Conservation (phyloP, 2,797 vertebrate species). For the Gymnopithys bicolor region DNA sequence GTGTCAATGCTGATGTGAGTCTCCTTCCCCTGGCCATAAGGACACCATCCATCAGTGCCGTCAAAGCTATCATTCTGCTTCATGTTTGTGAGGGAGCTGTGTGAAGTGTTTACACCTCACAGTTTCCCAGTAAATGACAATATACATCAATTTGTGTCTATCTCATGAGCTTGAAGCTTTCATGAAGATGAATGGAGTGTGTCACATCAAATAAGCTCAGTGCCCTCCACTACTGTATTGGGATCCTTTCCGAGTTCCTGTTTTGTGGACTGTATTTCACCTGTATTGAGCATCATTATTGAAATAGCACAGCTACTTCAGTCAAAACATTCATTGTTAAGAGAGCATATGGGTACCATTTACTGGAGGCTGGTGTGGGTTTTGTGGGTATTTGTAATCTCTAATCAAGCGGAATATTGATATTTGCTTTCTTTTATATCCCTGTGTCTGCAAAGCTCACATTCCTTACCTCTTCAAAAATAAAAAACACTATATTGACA, state of each 20-base stretch:
- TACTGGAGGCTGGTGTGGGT: not conserved
- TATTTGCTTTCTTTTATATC: not conserved
- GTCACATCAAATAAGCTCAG: slow-evolving; percentile 51
- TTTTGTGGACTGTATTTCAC: not conserved
- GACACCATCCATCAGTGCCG: slow-evolving; percentile 55
- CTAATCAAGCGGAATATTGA: not conserved
- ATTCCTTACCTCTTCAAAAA: not conserved
- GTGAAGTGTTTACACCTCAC: slow-evolving; percentile 37
- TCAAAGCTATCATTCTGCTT: slow-evolving; percentile 6
- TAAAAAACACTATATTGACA: not conserved
- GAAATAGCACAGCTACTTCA: not conserved
- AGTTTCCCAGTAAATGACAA: slow-evolving; percentile 48
- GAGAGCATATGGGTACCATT: not conserved
- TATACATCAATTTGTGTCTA: slow-evolving; percentile 38
- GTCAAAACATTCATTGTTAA: not conserved
- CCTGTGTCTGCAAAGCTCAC: not conserved
- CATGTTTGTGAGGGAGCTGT: not conserved
- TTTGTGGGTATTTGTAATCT: not conserved
- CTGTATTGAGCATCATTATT: not conserved
- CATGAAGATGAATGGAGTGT: slow-evolving; percentile 61
- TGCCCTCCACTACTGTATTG: not conserved
- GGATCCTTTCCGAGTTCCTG: not conserved
- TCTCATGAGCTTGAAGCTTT: slow-evolving; percentile 54
- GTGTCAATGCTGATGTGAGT: not conserved
- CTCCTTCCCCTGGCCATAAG: slow-evolving; percentile 29